Evolutionary conservation across 2,888 invertebrate genomes (phyloP), one percentile per base, ranked within the genome.

Genomic region (Scaptodrosophila latifasciaeformis): DNA sequence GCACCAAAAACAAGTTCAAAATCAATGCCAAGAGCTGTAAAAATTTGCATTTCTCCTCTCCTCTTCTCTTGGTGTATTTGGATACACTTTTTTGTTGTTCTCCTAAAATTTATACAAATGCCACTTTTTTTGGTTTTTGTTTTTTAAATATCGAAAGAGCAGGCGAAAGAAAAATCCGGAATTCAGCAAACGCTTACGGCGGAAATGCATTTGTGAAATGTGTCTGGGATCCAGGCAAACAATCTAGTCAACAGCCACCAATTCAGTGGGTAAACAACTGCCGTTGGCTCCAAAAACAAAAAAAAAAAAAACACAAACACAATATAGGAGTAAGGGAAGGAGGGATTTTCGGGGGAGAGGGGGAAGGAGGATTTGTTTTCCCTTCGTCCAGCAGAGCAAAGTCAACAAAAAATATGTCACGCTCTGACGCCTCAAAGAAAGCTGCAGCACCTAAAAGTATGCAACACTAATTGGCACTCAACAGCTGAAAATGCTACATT

Each of bases 21-120:
- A 77, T 74, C 72, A 77, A 77, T 72, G 72, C 72, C 72, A 65
- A 74, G 62, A 74, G 78, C 75, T 66, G 66, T 58, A 61, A 55
- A 74, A 78, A 78, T 74, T 74, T 74, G 71, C 75, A 78, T 74
- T 59, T 77, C 72, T n/a, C 70, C 70, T 53, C 58, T 54, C n/a
- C n/a, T n/a, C n/a, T n/a, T n/a, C n/a, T n/a, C n/a, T n/a, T n/a
- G n/a, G n/a, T n/a, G n/a, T n/a, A n/a, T n/a, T n/a, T n/a, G n/a
- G n/a, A n/a, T n/a, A 62, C 62, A 35, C 44, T 54, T 58, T 55
- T 64, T 34, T 50, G 37, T 31, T 40, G 45, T 51, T 59, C 54
- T 57, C 56, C 27, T 34, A 52, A 70, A 67, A 65, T 54, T 67
- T 63, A 44, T 49, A 55, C 53, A 65, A 69, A 62, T 58, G 35